Percentiles rank a stretch among this genome's conserved stretches.
Evolutionary conservation across 2,888 invertebrate species (phyloP).

Genomic region (Pollenia griseotomentosa): DNA sequence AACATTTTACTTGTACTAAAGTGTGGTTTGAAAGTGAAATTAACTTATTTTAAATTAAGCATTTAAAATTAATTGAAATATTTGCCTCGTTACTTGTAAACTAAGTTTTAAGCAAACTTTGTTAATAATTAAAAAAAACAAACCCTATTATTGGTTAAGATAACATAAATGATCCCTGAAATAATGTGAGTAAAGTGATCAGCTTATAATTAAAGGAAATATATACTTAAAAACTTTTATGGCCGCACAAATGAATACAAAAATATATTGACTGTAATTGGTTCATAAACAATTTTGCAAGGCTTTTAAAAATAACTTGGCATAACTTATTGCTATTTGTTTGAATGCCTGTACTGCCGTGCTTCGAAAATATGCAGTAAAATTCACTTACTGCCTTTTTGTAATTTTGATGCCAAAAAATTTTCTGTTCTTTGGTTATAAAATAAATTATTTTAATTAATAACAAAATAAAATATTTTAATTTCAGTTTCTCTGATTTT

Average conservation of each 20-base stretch:
- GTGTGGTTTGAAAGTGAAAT: conserved; percentile 67
- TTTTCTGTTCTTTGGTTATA: too few relatives aligned
- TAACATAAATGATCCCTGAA: conserved; percentile 5
- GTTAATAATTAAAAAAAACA: neutral
- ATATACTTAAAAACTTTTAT: too few relatives aligned
- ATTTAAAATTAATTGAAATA: conserved; percentile 54
- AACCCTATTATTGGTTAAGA: neutral
- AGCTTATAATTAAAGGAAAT: too few relatives aligned
- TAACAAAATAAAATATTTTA: too few relatives aligned
- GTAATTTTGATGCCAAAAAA: too few relatives aligned
- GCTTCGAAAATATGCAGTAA: too few relatives aligned
- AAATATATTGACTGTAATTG: too few relatives aligned
- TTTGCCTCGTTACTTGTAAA: neutral
- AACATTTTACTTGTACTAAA: neutral
- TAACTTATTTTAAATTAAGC: conserved; percentile 57
- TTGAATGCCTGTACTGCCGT: too few relatives aligned
- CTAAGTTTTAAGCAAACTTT: neutral
- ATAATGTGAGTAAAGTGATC: conserved; percentile 5
- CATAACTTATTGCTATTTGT: neutral
- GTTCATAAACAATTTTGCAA: neutral
- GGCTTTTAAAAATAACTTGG: neutral
- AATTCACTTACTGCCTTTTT: too few relatives aligned
- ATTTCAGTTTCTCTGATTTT: too few relatives aligned
- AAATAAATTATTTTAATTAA: too few relatives aligned
- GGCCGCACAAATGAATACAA: too few relatives aligned